Conservation (phyloP, 2,888 invertebrate species). For the Pelosia muscerda region DNA sequence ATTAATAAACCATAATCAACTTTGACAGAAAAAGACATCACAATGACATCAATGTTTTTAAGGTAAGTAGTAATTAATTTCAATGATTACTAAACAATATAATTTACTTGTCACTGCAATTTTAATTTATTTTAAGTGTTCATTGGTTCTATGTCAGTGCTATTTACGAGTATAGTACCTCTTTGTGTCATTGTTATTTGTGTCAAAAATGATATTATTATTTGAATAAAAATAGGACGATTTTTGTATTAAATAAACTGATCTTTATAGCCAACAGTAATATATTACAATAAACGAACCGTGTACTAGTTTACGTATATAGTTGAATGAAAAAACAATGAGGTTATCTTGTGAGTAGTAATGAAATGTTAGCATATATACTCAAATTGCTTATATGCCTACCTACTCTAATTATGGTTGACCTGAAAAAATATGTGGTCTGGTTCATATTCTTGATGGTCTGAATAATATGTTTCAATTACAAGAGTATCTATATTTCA, state of each 20-base stretch:
- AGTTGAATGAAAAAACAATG: background rate
- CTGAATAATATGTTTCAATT: background rate
- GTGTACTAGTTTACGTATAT: background rate
- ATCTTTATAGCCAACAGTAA: background rate
- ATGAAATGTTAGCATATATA: background rate
- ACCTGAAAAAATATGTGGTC: background rate
- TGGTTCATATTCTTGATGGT: background rate
- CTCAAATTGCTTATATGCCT: background rate
- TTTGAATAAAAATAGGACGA: too few relatives aligned
- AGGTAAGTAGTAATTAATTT: too few relatives aligned
- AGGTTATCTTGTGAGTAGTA: conserved; percentile 1
- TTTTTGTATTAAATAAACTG: background rate
- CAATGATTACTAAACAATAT: too few relatives aligned
- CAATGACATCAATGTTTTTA: too few relatives aligned
- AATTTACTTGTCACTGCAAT: too few relatives aligned
- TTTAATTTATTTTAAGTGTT: too few relatives aligned
- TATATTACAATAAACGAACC: background rate
- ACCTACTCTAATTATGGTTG: background rate
- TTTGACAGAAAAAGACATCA: too few relatives aligned
- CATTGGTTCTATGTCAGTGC: too few relatives aligned
- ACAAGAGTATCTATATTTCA: background rate
- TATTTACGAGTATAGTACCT: too few relatives aligned
- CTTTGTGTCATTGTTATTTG: too few relatives aligned
- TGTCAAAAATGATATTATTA: too few relatives aligned
- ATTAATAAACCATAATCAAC: too few relatives aligned